Percentiles rank a stretch among this genome's conserved stretches.
These are phyloP conservation scores for Rhinella marina DNA, from an alignment of 2,797 vertebrate genomes.

Conservation along the genomic window DNA sequence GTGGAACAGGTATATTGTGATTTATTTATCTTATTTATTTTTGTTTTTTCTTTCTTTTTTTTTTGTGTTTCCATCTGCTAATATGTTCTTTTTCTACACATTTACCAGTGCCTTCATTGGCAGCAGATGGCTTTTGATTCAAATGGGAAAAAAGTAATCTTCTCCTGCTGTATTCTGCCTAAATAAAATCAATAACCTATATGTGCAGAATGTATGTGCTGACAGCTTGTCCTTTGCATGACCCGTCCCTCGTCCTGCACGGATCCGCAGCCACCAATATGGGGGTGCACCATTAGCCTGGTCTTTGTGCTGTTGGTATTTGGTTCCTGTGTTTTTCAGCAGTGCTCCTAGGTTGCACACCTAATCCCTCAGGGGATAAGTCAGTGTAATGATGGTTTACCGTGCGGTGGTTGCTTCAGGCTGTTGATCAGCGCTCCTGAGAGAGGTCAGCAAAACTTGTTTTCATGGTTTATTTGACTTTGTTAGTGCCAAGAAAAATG, in stretches of 20 bases:
- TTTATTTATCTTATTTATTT: neutral
- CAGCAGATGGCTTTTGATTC: conserved; percentile 1
- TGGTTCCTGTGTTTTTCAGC: neutral
- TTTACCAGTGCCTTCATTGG: neutral
- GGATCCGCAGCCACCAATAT: neutral
- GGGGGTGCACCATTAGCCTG: neutral
- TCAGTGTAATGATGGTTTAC: conserved; percentile 17
- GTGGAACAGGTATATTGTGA: neutral
- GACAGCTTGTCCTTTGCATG: neutral
- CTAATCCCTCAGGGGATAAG: conserved; percentile 13
- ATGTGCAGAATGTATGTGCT: neutral
- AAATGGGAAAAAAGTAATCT: neutral
- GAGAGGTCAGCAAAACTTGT: conserved; percentile 50
- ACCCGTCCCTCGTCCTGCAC: neutral
- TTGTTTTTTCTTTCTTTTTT: neutral
- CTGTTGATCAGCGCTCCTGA: conserved; percentile 33
- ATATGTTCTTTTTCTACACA: neutral
- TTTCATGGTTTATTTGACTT: conserved; percentile 35
- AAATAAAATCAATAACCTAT: conserved; percentile 24
- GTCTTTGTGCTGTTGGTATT: too few species aligned
- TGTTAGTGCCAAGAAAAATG: neutral
- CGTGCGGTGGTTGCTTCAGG: conserved; percentile 33
- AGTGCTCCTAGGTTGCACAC: neutral
- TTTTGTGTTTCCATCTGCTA: neutral
- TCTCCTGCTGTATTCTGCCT: neutral